Base-by-base conservation (phyloP, 2,888 invertebrate genomes). In the Aleiodes leptofemur region DNA sequence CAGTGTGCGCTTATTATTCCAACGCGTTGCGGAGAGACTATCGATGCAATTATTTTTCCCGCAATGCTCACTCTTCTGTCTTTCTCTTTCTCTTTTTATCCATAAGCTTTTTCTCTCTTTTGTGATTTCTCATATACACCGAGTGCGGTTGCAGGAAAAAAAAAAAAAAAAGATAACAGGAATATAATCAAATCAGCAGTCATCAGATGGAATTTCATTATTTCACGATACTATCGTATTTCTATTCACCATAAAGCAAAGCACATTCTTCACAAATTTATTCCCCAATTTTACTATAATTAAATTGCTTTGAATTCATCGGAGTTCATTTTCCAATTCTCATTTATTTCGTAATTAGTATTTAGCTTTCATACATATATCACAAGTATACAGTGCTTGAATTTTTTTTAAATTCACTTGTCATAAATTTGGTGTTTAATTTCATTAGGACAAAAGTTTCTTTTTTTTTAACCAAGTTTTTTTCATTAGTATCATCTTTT, bases 1-100 rank as follows among this genome's bases (percentile, higher is more conserved):
- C 53, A 43, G 50, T 76, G 66, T 68, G 57, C 59, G 16, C 66
- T 61, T 55, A 72, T 48, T 73, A 53, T 69, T 69, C 57, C 59
- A 55, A 43, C 56, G 57, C 59, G 66, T 74, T 48, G 64, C 59
- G 14, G 16, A 48, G 64, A 64, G 64, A 53, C 69, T 64, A 74
- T 61, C 53, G 50, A 69, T 53, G 59, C 34, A 61, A 74, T 53
- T 74, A 68, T 59, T 61, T 61, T 69, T 50, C 51, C 59, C 64
- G 13, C 64, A 64, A 64, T 64, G 64, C 34, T 43, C 64, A 64
- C 48, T 64, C 64, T 64, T 64, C 34, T 64, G 23, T 64, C 14
- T 64, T 64, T 38, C 48, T 43, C 16, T 14, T 48, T 43, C 64
- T 48, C 1, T 23, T n/a, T n/a, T n/a, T n/a, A n/a, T 43, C 64